Conservation (phyloP, 2,888 invertebrate genomes). For the Nasonia oneida region DNA sequence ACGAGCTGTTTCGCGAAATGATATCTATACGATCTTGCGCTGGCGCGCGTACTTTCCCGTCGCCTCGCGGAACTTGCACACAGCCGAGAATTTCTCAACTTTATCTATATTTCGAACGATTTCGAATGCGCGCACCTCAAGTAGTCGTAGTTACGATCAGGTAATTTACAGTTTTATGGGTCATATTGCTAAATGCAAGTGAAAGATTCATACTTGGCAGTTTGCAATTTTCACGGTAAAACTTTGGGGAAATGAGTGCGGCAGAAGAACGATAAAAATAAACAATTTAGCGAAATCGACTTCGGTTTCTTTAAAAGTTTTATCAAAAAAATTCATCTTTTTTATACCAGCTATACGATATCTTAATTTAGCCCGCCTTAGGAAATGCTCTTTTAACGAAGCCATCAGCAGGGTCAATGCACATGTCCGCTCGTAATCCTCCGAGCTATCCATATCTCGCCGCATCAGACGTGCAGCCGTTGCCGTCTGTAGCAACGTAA, state of each 20-base stretch:
- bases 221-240: background rate
- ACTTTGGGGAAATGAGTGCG: too few relatives aligned
- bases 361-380: too few relatives aligned
- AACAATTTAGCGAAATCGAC: background rate
- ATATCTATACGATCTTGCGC: conserved; percentile 41
- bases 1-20: conserved; percentile 45
- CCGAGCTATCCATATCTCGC: background rate
- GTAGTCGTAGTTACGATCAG: background rate
- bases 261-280: too few relatives aligned
- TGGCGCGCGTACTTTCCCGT: background rate
- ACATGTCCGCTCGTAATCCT: background rate
- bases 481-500: background rate
- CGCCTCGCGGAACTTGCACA: background rate
- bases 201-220: background rate
- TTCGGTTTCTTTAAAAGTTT: background rate
- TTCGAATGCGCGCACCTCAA: conserved; percentile 23
- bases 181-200: background rate
- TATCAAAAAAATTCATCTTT: background rate
- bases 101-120: conserved; percentile 40
- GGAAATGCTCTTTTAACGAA: background rate
- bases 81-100: conserved; percentile 3
- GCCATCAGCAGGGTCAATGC: background rate
- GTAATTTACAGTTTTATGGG: conserved; percentile 6
- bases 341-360: background rate
- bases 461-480: background rate